Base-by-base conservation (phyloP, 2,888 invertebrate species). In the Microctonus hyperodae region DNA sequence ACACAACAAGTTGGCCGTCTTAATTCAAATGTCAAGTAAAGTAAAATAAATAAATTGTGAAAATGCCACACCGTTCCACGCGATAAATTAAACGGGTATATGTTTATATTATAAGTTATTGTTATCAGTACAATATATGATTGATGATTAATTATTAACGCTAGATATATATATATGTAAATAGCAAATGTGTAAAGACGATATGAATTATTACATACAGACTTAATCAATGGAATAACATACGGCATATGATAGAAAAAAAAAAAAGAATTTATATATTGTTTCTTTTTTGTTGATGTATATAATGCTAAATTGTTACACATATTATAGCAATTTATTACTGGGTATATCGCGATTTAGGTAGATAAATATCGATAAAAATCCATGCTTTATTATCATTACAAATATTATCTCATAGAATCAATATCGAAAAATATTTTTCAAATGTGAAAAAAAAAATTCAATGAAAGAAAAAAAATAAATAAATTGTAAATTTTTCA, bases 401-500 rank as follows among this genome's bases (percentile, higher is more conserved):
- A n/a, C n/a, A n/a, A n/a, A n/a, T n/a, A n/a, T n/a, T n/a, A n/a
- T n/a, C n/a, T n/a, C n/a, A n/a, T n/a, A n/a, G n/a, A n/a, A n/a
- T n/a, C n/a, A n/a, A n/a, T n/a, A n/a, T n/a, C n/a, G n/a, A n/a
- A n/a, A n/a, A n/a, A n/a, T n/a, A n/a, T n/a, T n/a, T n/a, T n/a
- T n/a, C n/a, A n/a, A n/a, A n/a, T n/a, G n/a, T n/a, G n/a, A 13
- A n/a, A 40, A 35, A 22, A 62, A 40, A 40, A 53, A 10, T 35
- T 10, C 11, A 53, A 25, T n/a, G 23, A 13, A 37, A 62, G 51
- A 28, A 35, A 37, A 50, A 13, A 35, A 51, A 10, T 16, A 50
- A 48, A 51, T n/a, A 55, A 31, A 37, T 28, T 59, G 37, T 40
- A 58, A 60, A 28, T 60, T 65, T 60, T 60, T 65, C 31, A 55